Percentiles rank a stretch among this genome's conserved stretches.
These are phyloP conservation scores for Nymphalis io DNA, from an alignment of 1,140 invertebrate genomes.

Conservation along the genomic window DNA sequence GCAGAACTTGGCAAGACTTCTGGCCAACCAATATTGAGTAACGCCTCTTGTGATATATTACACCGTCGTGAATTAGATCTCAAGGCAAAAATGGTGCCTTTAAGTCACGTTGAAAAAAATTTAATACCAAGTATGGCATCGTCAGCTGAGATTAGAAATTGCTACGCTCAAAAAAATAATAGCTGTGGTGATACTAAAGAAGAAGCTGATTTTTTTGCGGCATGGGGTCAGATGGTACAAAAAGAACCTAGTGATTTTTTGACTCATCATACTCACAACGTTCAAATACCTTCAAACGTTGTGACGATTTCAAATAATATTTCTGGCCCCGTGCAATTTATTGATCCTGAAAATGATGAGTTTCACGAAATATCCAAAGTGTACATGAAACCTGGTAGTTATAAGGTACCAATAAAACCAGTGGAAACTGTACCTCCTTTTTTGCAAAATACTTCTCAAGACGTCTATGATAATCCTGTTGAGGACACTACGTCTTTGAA, in stretches of 20 bases:
- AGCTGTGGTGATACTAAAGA: slow-evolving; percentile 74
- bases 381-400: slow-evolving; percentile 79
- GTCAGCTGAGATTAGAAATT: slow-evolving; percentile 59
- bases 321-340: slow-evolving; percentile 77
- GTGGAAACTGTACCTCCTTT: slow-evolving; percentile 61
- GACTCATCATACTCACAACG: slow-evolving; percentile 75
- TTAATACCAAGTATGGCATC: slow-evolving; percentile 71
- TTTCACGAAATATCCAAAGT: slow-evolving; percentile 77
- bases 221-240: slow-evolving; percentile 78
- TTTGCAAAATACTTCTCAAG: slow-evolving; percentile 52
- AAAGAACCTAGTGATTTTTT: slow-evolving; percentile 76
- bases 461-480: slow-evolving; percentile 53
- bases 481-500: slow-evolving; percentile 56
- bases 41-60: slow-evolving; percentile 60
- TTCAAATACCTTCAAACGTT: slow-evolving; percentile 68
- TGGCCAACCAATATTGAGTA: slow-evolving; percentile 59
- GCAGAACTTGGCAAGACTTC: slow-evolving; percentile 70
- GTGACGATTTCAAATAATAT: slow-evolving; percentile 72
- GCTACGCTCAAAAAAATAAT: slow-evolving; percentile 72
- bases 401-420: slow-evolving; percentile 78
- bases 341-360: slow-evolving; percentile 77
- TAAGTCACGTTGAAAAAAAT: slow-evolving; percentile 73
- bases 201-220: slow-evolving; percentile 76
- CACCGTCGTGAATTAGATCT: slow-evolving; percentile 71
- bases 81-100: slow-evolving; percentile 76